These are phyloP conservation scores for Phymastichus coffea DNA, from an alignment of 1,140 invertebrate species.

Conservation along the genomic window DNA sequence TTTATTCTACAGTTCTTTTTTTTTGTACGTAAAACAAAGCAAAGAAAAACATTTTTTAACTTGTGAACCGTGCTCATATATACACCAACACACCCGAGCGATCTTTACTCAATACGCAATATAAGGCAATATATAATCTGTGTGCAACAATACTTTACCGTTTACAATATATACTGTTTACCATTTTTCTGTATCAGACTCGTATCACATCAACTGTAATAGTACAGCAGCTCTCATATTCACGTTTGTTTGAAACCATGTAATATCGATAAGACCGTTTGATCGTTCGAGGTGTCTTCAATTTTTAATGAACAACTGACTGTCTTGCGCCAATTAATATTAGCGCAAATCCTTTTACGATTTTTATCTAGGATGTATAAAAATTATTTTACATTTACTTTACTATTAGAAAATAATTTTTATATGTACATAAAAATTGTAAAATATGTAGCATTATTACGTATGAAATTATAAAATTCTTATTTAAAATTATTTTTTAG, in stretches of 20 bases:
- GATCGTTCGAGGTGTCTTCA: conserved; percentile 22
- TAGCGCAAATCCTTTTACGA: conserved; percentile 22
- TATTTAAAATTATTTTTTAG: conserved; percentile 29
- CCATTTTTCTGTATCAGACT: too few relatives aligned
- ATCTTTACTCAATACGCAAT: background rate
- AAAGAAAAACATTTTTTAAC: too few relatives aligned
- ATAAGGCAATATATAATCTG: background rate
- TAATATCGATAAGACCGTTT: conserved; percentile 5
- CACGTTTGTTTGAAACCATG: background rate
- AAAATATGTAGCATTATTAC: conserved; percentile 26
- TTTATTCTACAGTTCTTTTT: conserved; percentile 34
- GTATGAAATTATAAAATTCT: conserved; percentile 23
- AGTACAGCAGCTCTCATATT: background rate
- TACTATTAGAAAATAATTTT: conserved; percentile 28
- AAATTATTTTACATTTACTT: conserved; percentile 25
- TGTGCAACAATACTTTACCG: conserved; percentile 1
- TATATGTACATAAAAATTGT: conserved; percentile 31
- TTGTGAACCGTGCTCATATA: too few relatives aligned
- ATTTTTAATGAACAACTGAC: conserved; percentile 20
- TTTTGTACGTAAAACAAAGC: conserved; percentile 29
- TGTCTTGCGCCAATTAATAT: conserved; percentile 8
- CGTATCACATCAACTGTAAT: too few relatives aligned
- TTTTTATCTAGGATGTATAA: conserved; percentile 31
- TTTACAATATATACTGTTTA: too few relatives aligned
- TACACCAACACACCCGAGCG: background rate